These are phyloP conservation scores for Nyctereutes procyonoides DNA, from an alignment of 2,113 vertebrate species.

Conservation along the genomic window DNA sequence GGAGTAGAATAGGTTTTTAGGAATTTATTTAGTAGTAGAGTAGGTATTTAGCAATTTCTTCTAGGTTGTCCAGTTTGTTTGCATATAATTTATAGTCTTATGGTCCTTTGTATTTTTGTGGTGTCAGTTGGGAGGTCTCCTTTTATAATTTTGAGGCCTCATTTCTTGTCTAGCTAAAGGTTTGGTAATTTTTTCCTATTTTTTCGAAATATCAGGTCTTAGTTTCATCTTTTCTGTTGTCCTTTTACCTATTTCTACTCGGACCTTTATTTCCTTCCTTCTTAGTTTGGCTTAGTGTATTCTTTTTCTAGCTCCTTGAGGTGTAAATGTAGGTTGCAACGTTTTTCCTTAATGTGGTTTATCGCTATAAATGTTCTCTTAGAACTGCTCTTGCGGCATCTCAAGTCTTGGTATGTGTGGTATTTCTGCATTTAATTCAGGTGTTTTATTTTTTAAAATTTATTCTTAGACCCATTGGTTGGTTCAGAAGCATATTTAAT, in stretches of 20 bases:
- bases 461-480: not conserved
- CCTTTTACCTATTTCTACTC: not conserved
- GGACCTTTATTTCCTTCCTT: not conserved
- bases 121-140: not conserved
- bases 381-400: not conserved
- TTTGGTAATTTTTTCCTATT: not conserved
- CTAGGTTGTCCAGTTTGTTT: not conserved
- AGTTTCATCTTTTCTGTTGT: not conserved
- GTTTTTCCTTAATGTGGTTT: not conserved
- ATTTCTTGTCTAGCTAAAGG: not conserved
- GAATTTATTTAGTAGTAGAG: not conserved
- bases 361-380: not conserved
- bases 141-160: not conserved
- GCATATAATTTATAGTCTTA: not conserved
- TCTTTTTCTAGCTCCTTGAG: not conserved
- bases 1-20: not conserved
- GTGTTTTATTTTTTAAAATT: not conserved
- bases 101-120: not conserved
- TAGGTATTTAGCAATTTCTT: not conserved
- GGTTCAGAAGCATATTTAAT: not conserved
- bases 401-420: not conserved
- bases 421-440: not conserved
- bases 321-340: not conserved
- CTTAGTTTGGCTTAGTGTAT: not conserved
- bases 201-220: not conserved